Evolutionary conservation across 2,113 vertebrate genomes (phyloP), one percentile per base, ranked within the genome.

Genomic region (Seriola rivoliana): DNA sequence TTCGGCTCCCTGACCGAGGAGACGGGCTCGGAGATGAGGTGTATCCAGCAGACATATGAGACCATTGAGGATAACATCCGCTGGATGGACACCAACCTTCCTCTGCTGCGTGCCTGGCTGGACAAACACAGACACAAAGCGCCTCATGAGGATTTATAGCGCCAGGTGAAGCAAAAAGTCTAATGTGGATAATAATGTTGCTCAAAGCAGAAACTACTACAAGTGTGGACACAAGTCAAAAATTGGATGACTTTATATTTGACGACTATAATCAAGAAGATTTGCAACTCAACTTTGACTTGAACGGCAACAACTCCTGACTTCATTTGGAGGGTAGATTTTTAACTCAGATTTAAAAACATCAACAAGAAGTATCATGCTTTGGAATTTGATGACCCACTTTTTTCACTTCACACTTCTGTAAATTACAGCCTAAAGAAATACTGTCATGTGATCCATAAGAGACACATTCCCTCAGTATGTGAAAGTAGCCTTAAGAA

Each of bases 1-100:
- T 98, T 99, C n/a, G 69, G 85, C 84, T 96, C 96, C 29, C 90
- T 98, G 85, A 85, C 60, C 0, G 95, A 95, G 36, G 95, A 97
- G 86, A 95, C 93, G 0, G 95, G 96, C 4, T 92, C 95, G 4
- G 92, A 93, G 82, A 95, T 98, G 71, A 95, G 96, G 16, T 97
- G 96, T 64, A 95, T 98, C 77, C 96, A 96, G 80, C 96, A 98
- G 87, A 86, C 95, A 4, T 75, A 96, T 8, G 96, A 98, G 91
- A 97, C 92, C 54, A 96, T 97, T 6, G 94, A 96, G 69, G 96
- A 98, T 71, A 98, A 97, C 71, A 96, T 97, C 81, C 92, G 93
- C 4, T 97, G 97, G 97, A 97, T 95, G 95, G 95, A 97, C 42
- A 90, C 85, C 48, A 96, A 98, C 90, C 90, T 96, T 21, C 95